A percentile compares a stretch with the other conserved stretches of the same genome.
Evolutionary conservation across 2,113 vertebrate genomes (phyloP).

Genomic region (Lycocorax pyrrhopterus): DNA sequence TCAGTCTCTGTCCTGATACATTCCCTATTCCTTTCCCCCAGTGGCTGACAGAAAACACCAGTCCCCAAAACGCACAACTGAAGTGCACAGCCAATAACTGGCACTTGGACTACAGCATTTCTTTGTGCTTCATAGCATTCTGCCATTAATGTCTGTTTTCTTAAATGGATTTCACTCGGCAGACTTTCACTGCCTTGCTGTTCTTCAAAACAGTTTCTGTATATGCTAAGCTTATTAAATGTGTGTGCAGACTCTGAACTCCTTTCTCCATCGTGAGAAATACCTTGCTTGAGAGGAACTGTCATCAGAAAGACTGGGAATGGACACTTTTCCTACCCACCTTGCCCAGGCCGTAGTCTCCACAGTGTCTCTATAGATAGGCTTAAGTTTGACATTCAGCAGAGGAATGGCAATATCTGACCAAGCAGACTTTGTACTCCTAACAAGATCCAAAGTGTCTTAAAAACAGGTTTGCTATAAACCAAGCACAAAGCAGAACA

Average conservation of each 20-base stretch:
- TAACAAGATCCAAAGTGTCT: background rate
- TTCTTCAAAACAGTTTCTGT: background rate
- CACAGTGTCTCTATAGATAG: background rate
- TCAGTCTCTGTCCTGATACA: background rate
- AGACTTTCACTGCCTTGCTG: background rate
- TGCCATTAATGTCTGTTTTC: background rate
- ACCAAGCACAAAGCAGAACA: background rate
- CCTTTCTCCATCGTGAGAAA: background rate
- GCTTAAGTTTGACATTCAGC: background rate
- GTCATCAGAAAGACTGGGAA: background rate
- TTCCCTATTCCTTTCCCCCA: background rate
- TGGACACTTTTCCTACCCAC: background rate
- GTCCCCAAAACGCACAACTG: background rate
- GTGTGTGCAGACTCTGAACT: background rate
- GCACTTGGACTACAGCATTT: background rate
- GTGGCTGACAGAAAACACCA: background rate
- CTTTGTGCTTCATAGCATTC: background rate
- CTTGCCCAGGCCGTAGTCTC: background rate
- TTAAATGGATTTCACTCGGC: background rate
- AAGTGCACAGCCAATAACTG: background rate
- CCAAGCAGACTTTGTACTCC: background rate
- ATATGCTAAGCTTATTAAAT: background rate
- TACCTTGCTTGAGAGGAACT: background rate
- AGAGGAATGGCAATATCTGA: background rate
- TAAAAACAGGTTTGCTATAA: background rate